Percentiles rank a stretch among this genome's conserved stretches.
Conservation (phyloP, 2,113 vertebrate species). For the Lophius piscatorius region DNA sequence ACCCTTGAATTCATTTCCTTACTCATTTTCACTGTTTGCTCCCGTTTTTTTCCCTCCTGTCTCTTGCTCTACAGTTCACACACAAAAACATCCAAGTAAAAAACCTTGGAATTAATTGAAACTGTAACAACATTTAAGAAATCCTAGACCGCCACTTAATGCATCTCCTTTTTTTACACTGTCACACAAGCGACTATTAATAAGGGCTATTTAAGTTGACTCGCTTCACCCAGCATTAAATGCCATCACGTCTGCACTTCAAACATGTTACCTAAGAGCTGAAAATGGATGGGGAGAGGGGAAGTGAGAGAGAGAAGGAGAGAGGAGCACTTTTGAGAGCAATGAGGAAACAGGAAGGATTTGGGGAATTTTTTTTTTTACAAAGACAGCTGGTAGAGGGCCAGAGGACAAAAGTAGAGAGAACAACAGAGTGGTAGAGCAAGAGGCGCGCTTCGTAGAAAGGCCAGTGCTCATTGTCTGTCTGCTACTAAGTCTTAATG, state of each 20-base stretch:
- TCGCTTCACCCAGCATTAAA: slow-evolving; percentile 31
- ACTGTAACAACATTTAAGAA: slow-evolving; percentile 39
- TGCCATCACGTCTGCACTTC: slow-evolving; percentile 39
- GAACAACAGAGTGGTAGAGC: slow-evolving; percentile 6
- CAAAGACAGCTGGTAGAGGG: slow-evolving; percentile 2
- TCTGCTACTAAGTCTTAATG: slow-evolving; percentile 64
- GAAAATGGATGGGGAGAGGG: neutral
- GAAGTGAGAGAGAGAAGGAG: neutral
- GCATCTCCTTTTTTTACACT: slow-evolving; percentile 41
- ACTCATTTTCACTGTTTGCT: slow-evolving; percentile 1
- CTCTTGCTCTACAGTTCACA: slow-evolving; percentile 1
- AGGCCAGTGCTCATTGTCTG: slow-evolving; percentile 55
- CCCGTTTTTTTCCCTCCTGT: neutral
- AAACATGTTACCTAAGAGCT: neutral
- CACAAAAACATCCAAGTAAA: slow-evolving; percentile 31
- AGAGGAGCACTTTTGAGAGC: neutral
- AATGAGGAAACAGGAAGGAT: neutral
- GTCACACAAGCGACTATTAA: slow-evolving; percentile 39
- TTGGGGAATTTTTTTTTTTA: too few species aligned
- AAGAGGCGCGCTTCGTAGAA: slow-evolving; percentile 38
- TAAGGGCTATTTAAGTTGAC: slow-evolving; percentile 22
- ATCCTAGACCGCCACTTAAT: slow-evolving; percentile 38
- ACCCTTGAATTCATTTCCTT: slow-evolving; percentile 29
- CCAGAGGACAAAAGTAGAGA: neutral
- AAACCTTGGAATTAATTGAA: slow-evolving; percentile 33